Percentiles rank a stretch among this genome's conserved stretches.
These are phyloP conservation scores for Eristalis pertinax DNA, from an alignment of 2,888 invertebrate genomes.

Conservation along the genomic window DNA sequence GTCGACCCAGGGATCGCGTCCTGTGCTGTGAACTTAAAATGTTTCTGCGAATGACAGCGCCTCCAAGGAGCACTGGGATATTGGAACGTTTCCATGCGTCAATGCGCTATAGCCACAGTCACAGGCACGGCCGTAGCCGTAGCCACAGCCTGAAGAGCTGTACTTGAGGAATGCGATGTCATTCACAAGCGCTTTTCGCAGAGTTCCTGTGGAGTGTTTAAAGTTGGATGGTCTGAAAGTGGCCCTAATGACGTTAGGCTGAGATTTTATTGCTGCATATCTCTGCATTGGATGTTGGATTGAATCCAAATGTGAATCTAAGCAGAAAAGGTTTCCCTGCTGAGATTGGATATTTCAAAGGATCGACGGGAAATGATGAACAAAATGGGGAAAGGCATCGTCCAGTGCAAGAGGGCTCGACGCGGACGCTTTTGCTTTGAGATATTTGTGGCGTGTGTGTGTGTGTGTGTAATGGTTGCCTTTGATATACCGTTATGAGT, in stretches of 20 bases:
- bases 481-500: neutral
- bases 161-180: neutral
- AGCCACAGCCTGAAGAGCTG: neutral
- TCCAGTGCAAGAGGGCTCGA: neutral
- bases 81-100: constrained; percentile 42
- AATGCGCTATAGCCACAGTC: constrained; percentile 6
- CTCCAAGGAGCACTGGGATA: neutral
- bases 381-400: neutral
- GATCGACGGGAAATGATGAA: neutral
- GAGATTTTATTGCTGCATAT: constrained; percentile 19
- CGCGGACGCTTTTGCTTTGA: neutral
- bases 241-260: constrained; percentile 16
- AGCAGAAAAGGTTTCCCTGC: neutral
- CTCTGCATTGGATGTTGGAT: constrained; percentile 14
- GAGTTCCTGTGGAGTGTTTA: neutral
- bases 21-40: constrained; percentile 8
- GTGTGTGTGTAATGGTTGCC: neutral
- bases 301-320: constrained; percentile 13
- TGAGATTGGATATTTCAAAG: neutral
- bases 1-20: constrained; percentile 4
- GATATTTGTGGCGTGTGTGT: neutral
- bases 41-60: constrained; percentile 29
- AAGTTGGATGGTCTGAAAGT: neutral
- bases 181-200: constrained; percentile 7
- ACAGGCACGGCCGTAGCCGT: neutral